Base-by-base conservation (phyloP, 2,888 invertebrate species). In the Herminia tarsipennalis region DNA sequence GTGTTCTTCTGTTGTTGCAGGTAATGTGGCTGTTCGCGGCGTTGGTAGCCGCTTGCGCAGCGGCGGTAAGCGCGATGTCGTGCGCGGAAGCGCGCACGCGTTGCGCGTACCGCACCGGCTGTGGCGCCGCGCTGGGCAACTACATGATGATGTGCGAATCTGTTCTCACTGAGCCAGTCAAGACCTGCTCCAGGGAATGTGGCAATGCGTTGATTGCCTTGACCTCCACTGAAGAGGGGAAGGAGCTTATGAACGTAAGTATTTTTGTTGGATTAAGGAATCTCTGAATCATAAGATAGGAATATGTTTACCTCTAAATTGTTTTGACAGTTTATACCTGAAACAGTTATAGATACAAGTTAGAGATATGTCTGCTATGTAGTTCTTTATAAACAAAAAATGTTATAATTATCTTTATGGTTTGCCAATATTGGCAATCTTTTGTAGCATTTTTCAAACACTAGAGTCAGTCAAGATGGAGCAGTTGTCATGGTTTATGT, bases 201-300 rank as follows among this genome's bases (percentile, higher is more conserved):
- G 94, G 94, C 66, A 93, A 95, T 73, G 95, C 96, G 0, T 92
- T 97, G 24, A 95, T 96, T 28, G 95, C 96, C 0, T 92, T 97
- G 28, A 95, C 95, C 0, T 95, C 96, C 16, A 96, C 96, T 0
- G 95, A 94, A 37, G 95, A 96, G 76, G 96, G 96, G 37, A 94
- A 95, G 71, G 94, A 94, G 53, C 93, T 97, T 9, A 95, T 95
- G 94, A 94, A 93, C 76, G 96, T 96, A 78, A 93, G 94, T 86
- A 9, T 17, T 16, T 33, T 5, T n/a, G 12, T 2, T 6, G 10
- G 1, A 9, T 1, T n/a, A n/a, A n/a, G n/a, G n/a, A n/a, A n/a
- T n/a, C n/a, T n/a, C n/a, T n/a, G n/a, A n/a, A n/a, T n/a, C n/a
- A n/a, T n/a, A n/a, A n/a, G n/a, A n/a, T n/a, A n/a, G n/a, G n/a